Conservation (phyloP, 2,113 vertebrate genomes). For the Otus sunia region DNA sequence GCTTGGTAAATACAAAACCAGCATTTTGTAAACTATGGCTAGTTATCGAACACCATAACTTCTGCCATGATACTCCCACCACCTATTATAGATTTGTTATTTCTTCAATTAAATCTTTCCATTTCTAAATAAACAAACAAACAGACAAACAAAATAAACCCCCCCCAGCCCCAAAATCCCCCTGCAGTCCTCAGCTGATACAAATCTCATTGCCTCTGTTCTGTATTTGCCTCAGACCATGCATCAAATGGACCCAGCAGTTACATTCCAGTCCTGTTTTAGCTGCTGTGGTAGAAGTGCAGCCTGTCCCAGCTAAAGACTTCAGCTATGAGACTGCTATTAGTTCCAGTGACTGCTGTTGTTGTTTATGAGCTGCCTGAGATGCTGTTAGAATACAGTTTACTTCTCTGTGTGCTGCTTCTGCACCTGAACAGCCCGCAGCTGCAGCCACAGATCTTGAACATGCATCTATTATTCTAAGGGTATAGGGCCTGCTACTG, state of each 20-base stretch:
- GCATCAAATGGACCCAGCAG: not conserved
- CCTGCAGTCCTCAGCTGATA: not conserved
- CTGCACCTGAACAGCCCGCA: conserved; percentile 30
- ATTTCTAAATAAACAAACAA: not conserved
- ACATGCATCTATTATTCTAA: not conserved
- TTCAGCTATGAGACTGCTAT: not conserved
- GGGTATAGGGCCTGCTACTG: not conserved
- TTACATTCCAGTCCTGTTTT: not conserved
- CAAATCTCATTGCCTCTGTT: not conserved
- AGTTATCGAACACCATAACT: not conserved
- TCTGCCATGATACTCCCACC: not conserved
- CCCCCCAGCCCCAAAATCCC: rapidly evolving
- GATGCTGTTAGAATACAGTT: not conserved
- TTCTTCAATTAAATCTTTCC: not conserved
- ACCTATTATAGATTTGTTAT: not conserved
- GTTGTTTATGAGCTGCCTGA: not conserved
- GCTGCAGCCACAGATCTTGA: not conserved
- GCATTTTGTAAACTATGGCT: not conserved
- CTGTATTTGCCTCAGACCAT: not conserved
- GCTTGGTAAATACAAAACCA: not conserved
- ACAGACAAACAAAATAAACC: not conserved
- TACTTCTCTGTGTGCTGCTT: not conserved
- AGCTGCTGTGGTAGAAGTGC: not conserved
- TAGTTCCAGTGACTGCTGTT: not conserved
- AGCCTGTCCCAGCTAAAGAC: not conserved